A percentile compares a stretch with the other conserved stretches of the same genome.
Evolutionary conservation across 2,113 vertebrate species (phyloP).

Genomic region (Leiothrix lutea): DNA sequence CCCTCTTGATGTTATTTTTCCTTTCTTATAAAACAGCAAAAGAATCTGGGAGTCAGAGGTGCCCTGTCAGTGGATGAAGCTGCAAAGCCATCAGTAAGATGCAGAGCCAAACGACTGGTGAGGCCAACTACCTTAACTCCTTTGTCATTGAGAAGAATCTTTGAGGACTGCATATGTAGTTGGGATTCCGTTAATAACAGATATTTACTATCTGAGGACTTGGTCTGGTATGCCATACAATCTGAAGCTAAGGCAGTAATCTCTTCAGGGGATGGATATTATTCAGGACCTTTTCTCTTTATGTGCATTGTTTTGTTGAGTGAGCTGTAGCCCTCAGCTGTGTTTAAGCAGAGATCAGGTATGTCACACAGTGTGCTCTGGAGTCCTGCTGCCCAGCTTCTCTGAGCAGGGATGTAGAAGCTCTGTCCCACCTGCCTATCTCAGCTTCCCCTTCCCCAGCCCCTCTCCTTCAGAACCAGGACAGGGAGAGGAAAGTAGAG

Average conservation of each 20-base stretch:
- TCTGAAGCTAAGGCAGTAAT: neutral
- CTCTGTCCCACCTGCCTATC: neutral
- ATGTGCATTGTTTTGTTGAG: neutral
- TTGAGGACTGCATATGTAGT: neutral
- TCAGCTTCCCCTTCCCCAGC: neutral
- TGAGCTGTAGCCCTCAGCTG: neutral
- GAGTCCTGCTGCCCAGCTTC: neutral
- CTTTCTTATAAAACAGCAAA: neutral
- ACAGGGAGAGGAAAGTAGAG: neutral
- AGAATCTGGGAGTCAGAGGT: neutral
- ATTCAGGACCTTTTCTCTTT: neutral
- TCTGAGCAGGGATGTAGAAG: neutral
- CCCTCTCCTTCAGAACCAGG: neutral
- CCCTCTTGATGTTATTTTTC: neutral
- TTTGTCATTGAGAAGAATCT: neutral
- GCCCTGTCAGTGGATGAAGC: neutral
- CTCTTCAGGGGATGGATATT: neutral
- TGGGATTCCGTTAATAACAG: neutral
- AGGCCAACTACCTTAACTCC: neutral
- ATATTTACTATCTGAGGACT: neutral
- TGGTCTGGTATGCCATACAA: neutral
- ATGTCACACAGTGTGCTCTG: accelerated
- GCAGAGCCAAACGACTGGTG: too few species aligned
- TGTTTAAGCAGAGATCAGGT: neutral
- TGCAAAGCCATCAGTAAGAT: neutral